These are phyloP conservation scores for Phocides pigmalion DNA, from an alignment of 1,140 invertebrate species.

Conservation along the genomic window DNA sequence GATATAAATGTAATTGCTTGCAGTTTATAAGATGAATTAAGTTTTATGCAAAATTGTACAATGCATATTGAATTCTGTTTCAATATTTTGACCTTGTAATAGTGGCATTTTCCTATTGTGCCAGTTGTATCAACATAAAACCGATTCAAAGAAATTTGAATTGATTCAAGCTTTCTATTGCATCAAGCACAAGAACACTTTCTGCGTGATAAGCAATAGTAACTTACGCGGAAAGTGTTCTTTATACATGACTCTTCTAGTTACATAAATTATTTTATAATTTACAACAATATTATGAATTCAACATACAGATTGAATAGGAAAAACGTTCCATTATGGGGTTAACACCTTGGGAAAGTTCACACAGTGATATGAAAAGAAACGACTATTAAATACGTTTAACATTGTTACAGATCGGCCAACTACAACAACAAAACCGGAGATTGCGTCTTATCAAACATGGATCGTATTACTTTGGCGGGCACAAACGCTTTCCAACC, in stretches of 20 bases:
- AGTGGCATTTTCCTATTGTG: neutral
- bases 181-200: constrained; percentile 6
- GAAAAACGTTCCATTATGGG: constrained; percentile 39
- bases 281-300: constrained; percentile 30
- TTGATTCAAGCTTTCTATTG: constrained; percentile 6
- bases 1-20: constrained; percentile 32
- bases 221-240: constrained; percentile 21
- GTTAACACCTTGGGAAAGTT: constrained; percentile 70
- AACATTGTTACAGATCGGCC: constrained; percentile 90
- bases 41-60: constrained; percentile 15
- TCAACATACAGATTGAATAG: constrained; percentile 22
- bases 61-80: no score
- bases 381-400: constrained; percentile 57
- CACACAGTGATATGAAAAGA: constrained; percentile 62
- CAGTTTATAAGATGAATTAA: constrained; percentile 17
- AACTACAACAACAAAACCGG: constrained; percentile 94
- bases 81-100: no score
- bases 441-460: constrained; percentile 93
- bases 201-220: constrained; percentile 7
- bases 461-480: constrained; percentile 94
- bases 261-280: constrained; percentile 32
- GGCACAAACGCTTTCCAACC: constrained; percentile 90
- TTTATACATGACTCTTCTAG: constrained; percentile 16
- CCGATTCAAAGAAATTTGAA: neutral
- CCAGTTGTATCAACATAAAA: neutral